Base-by-base conservation (phyloP, 2,797 vertebrate genomes). In the Mus spretus region DNA sequence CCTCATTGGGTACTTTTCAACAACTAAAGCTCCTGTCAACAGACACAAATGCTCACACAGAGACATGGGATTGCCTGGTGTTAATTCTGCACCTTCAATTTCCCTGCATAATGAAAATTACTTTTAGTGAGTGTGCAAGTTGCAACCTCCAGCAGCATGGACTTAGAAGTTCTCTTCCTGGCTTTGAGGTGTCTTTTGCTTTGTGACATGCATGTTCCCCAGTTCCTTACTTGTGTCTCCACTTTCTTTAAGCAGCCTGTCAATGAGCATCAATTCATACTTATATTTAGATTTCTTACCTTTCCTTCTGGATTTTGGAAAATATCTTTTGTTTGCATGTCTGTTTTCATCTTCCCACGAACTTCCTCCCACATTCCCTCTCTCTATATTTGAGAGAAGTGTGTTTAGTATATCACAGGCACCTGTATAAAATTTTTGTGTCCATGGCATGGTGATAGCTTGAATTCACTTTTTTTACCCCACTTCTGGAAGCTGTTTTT, bases 371-470 rank as follows among this genome's bases (percentile, higher is more conserved):
- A 0, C 80, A 55, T 93, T 57, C 65, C 24, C 3, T 84, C 61
- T 40, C 14, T 85, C 47, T 67, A 34, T 8, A 19, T 19, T 14
- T 70, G 34, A 34, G 65, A 67, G 31, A n/a, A 65, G 67, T 19
- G 15, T 70, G 34, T 70, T 70, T 17, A 31, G 34, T 20, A 17
- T 19, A 9, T n/a, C 15, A n/a, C 34, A 19, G 47, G 63, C 61
- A 20, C 24, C 61, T 55, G 15, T 26, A 7, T 78, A 44, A n/a
- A 20, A 24, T 78, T 14, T 40, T 34, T 34, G 40, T 74, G 15
- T 28, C 17, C 20, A 5, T 9, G 31, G 0, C 9, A 2, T 34
- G 28, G 57, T 0, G 17, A 7, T n/a, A n/a, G 15, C n/a, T 82
- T 15, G 9, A 7, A 24, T 63, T 91, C 31, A 12, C 84, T 88